Base-by-base conservation (phyloP, 35 echinoderm and acorn worm genomes). In the Anneissia japonica region DNA sequence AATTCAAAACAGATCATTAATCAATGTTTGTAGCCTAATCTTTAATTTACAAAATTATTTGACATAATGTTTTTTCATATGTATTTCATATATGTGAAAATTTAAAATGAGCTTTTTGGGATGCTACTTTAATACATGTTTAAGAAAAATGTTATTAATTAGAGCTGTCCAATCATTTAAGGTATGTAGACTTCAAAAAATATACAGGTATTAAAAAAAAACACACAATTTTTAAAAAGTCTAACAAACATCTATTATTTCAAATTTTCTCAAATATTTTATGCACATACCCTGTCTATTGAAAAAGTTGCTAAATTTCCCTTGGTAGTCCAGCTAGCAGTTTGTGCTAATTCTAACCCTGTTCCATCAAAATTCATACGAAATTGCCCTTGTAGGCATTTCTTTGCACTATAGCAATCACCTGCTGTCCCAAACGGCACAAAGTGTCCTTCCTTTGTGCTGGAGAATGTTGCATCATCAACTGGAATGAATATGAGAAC, bases 341-440 rank as follows among this genome's bases (percentile, higher is more conserved):
- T 83, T 82, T 92, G 79, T 23, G 91, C 85, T 38, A 99, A 83
- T 80, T 89, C 82, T 40, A 99, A 84, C 13, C 92, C 89, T 39
- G 96, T 99, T 73, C 77, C 89, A 46, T 46, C 88, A 37, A 99
- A 86, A 43, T 93, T 94, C 72, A 99, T 85, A 34, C 87, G 80
- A 46, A 99, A 99, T 16, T 82, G 86, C 29, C 96, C 96, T 81
- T 99, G 96, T 38, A 92, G 96, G 76, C 96, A 99, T 55, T 86
- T 35, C n/a, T 55, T 75, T 6, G 38, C 77, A 72, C 96, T 99
- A 74, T 94, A 99, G 79, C 96, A 99, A 46, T 99, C 96, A 19
- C 96, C 96, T 17, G 96, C 96, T 14, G 86, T 87, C 33, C 86
- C 96, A 79, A 83, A 99, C 0, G 96, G 96, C 16, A 99, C 88